A percentile compares a stretch with the other conserved stretches of the same genome.
Conservation (phyloP, 2,113 vertebrate genomes). For the Brachyistius frenatus region DNA sequence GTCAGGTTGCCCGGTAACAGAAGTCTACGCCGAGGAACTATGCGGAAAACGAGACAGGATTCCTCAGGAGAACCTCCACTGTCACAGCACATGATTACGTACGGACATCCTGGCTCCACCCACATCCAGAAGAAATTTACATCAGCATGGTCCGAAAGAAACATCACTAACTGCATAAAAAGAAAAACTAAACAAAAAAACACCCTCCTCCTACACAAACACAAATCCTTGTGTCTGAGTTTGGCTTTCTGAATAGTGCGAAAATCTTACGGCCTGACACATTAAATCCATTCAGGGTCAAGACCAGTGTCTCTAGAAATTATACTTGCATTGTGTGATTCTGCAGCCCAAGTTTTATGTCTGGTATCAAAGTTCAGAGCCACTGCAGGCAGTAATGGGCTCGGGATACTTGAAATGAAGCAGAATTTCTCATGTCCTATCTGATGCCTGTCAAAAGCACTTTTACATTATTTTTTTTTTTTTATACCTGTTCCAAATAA, state of each 20-base stretch:
- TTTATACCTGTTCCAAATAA: not conserved
- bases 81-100: slow-evolving; percentile 48
- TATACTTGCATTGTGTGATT: not conserved
- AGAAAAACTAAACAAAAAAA: slow-evolving; percentile 14
- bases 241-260: not conserved
- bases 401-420: no score
- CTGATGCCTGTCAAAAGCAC: not conserved
- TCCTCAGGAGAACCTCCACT: slow-evolving; percentile 63
- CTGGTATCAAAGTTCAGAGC: not conserved
- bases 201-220: slow-evolving; percentile 3
- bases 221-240: slow-evolving; percentile 10
- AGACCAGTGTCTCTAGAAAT: not conserved
- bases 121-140: slow-evolving; percentile 14
- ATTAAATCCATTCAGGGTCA: slow-evolving; percentile 5
- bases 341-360: not conserved
- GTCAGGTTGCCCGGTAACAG: slow-evolving; percentile 80
- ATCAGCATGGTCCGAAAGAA: slow-evolving; percentile 15
- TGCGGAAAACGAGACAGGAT: slow-evolving; percentile 63
- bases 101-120: slow-evolving; percentile 35
- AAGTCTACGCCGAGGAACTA: slow-evolving; percentile 56
- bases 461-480: not conserved
- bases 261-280: slow-evolving; percentile 4
- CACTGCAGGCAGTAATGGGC: not conserved
- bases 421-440: not conserved
- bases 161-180: not conserved